phyloP scores from a whole-genome alignment of 1,140 invertebrate genomes.

The Phymastichus coffea region DNA sequence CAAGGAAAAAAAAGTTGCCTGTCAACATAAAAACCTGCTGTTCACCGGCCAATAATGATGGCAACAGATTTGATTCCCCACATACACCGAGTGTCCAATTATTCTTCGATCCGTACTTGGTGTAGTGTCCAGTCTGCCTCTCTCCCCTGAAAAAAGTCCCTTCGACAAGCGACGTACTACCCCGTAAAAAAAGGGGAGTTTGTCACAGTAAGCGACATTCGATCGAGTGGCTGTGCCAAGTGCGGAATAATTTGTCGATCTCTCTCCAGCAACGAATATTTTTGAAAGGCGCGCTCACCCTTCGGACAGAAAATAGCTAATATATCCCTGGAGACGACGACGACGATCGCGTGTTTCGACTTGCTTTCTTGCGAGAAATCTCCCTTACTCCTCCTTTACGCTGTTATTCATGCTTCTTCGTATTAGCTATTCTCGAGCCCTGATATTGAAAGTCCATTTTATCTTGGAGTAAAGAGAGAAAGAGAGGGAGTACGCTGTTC shows the following conservation, averaged over 20 bases:
- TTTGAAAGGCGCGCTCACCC: background rate
- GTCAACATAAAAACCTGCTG: too few species aligned
- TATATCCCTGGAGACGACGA: constrained; percentile 8
- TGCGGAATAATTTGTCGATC: constrained; percentile 38
- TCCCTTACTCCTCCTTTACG: too few species aligned
- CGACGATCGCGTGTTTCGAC: background rate
- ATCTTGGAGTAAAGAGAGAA: too few species aligned
- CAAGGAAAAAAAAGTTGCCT: too few species aligned
- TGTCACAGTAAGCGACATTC: constrained; percentile 21
- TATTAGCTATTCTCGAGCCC: too few species aligned
- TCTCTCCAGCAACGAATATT: constrained; percentile 20
- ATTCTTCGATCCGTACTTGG: constrained; percentile 27
- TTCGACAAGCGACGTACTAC: constrained; percentile 20
- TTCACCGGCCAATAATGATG: constrained; percentile 1
- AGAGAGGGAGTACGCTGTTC: too few species aligned
- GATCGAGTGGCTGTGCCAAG: constrained; percentile 22
- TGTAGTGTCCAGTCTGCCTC: constrained; percentile 1
- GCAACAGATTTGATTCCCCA: constrained; percentile 10
- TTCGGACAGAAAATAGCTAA: constrained; percentile 1
- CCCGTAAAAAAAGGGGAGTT: too few species aligned
- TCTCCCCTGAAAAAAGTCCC: constrained; percentile 13
- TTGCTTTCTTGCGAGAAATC: too few species aligned
- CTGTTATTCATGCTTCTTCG: too few species aligned
- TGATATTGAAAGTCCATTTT: too few species aligned
- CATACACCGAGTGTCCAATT: constrained; percentile 20